phyloP scores from a whole-genome alignment of 92 coral and sea anemone species.

The Epizoanthus fatuus region DNA sequence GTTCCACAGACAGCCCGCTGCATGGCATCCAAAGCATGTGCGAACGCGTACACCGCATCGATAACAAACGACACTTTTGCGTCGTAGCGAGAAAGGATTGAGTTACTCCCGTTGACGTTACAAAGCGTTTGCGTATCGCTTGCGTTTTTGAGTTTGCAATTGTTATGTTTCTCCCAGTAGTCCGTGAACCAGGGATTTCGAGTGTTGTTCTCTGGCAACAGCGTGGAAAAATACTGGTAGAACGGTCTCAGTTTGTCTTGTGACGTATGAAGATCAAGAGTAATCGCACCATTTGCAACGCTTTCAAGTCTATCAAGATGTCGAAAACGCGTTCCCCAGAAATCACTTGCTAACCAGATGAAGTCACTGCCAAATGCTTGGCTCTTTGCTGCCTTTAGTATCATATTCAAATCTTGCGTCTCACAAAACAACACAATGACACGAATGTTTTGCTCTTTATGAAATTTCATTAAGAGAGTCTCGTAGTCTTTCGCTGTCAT shows the following conservation, averaged over 20 bases:
- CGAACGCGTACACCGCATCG: constrained; percentile 87
- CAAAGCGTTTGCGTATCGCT: neutral
- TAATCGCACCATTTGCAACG: constrained; percentile 90
- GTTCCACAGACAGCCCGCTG: constrained; percentile 67
- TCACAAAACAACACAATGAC: constrained; percentile 84
- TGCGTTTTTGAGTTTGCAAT: constrained; percentile 63
- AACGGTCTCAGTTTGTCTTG: constrained; percentile 60
- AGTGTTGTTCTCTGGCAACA: constrained; percentile 73
- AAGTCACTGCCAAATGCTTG: constrained; percentile 48
- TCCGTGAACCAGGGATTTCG: constrained; percentile 90
- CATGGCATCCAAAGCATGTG: constrained; percentile 78
- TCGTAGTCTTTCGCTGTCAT: constrained; percentile 53
- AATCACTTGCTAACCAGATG: constrained; percentile 89
- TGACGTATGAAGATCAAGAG: constrained; percentile 74
- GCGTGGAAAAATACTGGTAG: constrained; percentile 68
- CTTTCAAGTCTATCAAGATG: constrained; percentile 78
- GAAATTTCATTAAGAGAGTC: constrained; percentile 40
- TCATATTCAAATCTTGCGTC: constrained; percentile 63
- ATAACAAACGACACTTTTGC: constrained; percentile 78
- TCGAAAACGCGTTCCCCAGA: constrained; percentile 84
- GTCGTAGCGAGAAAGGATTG: constrained; percentile 11
- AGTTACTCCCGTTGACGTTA: constrained; percentile 11
- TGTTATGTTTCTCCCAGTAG: constrained; percentile 80
- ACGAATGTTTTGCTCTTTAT: constrained; percentile 54
- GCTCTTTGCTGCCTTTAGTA: constrained; percentile 76